Base-by-base conservation (phyloP, 2,113 vertebrate species). In the Phasianus colchicus region DNA sequence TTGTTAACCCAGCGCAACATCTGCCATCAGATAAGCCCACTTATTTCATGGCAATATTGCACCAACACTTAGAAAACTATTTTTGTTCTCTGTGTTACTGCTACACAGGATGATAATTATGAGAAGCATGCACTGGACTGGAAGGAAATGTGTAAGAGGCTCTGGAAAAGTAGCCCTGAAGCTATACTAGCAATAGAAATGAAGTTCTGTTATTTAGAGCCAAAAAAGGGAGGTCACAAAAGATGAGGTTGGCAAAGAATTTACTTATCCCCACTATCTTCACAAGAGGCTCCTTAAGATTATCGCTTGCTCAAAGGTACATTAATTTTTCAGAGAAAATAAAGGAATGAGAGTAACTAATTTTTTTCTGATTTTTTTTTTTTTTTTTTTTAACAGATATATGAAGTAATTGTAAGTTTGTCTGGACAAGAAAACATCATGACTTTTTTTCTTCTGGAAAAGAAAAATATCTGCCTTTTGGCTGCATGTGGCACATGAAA, bases 151-250 rank as follows among this genome's bases (percentile, higher is more conserved):
- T 72, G 38, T 63, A 60, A 85, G 85, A 34, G 70, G 55, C 64
- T 88, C 74, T 63, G 38, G 48, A 72, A 57, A 70, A 92, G 71
- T n/a, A 72, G 69, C 73, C 92, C 81, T 93, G 90, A 54, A 92
- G 88, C 84, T 64, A 63, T 63, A 63, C 11, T 21, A 89, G 89
- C 66, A 69, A 36, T 24, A 47, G 71, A 90, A 93, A 84, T 61
- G 13, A 83, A 92, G 73, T 63, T 93, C 50, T 83, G 75, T 52
- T 86, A 92, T 66, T 92, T 83, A 79, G 58, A 78, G 77, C 30
- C 70, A 81, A 69, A 87, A 80, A 60, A 81, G 63, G 27, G 67
- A 85, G 85, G 81, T 92, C 81, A 89, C 8, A 11, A 83, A 91
- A 86, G 54, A 81, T 48, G 32, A 86, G 6, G 24, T 1, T 63